These are phyloP conservation scores for Toxotes chatareus DNA, from an alignment of 2,113 vertebrate species.

Conservation along the genomic window DNA sequence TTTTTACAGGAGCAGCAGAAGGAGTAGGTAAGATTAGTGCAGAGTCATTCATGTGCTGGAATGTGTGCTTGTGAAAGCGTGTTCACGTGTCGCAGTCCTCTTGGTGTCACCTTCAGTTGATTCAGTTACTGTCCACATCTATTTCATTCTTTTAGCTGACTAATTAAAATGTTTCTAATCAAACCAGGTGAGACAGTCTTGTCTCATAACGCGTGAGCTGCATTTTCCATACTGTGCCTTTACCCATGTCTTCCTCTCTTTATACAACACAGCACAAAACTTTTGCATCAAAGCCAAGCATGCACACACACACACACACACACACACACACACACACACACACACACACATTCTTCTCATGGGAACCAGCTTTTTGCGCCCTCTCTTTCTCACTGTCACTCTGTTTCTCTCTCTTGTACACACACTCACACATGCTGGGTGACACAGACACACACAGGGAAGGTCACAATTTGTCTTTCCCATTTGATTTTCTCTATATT, in stretches of 20 bases:
- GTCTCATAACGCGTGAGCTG: constrained; percentile 1
- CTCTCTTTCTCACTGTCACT: neutral
- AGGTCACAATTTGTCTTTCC: constrained; percentile 53
- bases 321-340: constrained; percentile 22
- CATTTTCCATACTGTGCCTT: neutral
- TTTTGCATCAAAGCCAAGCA: constrained; percentile 16
- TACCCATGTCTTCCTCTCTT: constrained; percentile 18
- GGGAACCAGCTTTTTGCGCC: constrained; percentile 16
- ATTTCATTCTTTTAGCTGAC: neutral
- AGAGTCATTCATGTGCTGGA: neutral
- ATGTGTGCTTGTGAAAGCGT: neutral
- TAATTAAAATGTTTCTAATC: neutral
- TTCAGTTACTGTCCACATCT: neutral
- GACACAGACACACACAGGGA: constrained; percentile 15
- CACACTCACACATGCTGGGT: constrained; percentile 12
- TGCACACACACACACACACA: neutral
- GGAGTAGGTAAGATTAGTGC: neutral
- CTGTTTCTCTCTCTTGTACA: neutral
- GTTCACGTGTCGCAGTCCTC: neutral
- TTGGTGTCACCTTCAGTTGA: neutral
- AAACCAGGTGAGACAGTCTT: constrained; percentile 2
- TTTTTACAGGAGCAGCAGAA: neutral
- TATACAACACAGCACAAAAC: constrained; percentile 33
- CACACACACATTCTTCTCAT: constrained; percentile 35
- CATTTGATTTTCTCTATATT: constrained; percentile 47